Evolutionary conservation across 2,888 invertebrate species (phyloP).

Genomic region (Xestia rhomboidea): DNA sequence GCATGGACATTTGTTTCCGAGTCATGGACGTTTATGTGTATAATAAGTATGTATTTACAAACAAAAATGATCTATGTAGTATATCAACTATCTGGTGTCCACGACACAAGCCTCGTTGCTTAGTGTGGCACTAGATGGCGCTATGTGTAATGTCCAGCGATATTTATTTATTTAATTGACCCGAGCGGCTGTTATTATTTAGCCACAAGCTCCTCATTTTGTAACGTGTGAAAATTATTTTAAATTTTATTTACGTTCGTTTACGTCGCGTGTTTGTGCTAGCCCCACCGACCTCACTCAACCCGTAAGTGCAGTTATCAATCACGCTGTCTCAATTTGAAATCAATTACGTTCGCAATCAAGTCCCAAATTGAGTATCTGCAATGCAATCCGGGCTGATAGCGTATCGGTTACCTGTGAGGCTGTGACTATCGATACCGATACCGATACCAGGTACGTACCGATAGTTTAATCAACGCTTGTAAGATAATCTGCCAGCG

Average conservation of each 20-base stretch:
- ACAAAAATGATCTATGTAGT: too few relatives aligned
- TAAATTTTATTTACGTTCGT: not conserved
- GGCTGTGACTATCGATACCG: conserved; percentile 18
- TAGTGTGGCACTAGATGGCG: too few relatives aligned
- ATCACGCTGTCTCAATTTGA: conserved; percentile 31
- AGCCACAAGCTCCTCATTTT: not conserved
- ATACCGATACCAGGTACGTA: not conserved
- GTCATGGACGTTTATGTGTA: too few relatives aligned
- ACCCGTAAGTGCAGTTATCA: conserved; percentile 32
- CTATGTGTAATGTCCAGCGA: too few relatives aligned
- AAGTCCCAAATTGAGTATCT: conserved; percentile 52
- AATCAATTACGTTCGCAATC: conserved; percentile 55
- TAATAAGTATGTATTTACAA: too few relatives aligned
- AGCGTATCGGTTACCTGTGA: conserved; percentile 39
- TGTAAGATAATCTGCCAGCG: conserved; percentile 36
- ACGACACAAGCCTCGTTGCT: too few relatives aligned
- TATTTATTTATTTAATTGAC: too few relatives aligned
- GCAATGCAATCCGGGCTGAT: conserved; percentile 47
- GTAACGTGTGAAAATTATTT: too few relatives aligned
- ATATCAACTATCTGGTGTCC: too few relatives aligned
- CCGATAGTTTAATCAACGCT: conserved; percentile 43
- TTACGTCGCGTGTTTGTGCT: too few relatives aligned
- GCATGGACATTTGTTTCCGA: too few relatives aligned
- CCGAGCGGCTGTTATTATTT: too few relatives aligned
- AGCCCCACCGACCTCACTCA: not conserved